Conservation (phyloP, 2,888 invertebrate species). For the Epinotia ramella region DNA sequence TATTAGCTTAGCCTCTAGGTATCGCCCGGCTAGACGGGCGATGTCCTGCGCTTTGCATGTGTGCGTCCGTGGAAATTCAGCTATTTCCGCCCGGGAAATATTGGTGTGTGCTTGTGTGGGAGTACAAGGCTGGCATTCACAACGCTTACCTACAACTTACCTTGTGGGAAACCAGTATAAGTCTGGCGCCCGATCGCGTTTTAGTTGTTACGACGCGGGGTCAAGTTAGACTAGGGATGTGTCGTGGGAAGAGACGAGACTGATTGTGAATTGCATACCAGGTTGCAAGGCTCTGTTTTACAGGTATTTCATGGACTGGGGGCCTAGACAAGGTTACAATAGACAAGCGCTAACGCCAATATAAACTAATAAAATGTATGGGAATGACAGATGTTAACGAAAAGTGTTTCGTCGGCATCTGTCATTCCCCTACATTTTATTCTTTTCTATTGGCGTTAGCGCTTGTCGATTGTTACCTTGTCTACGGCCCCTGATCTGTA, state of each 20-base stretch:
- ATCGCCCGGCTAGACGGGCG: slow-evolving; percentile 53
- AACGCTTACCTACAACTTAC: background rate
- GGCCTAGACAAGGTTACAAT: no score
- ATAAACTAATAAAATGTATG: no score
- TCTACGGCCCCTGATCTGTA: no score
- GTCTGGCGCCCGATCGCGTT: no score
- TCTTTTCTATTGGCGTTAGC: no score
- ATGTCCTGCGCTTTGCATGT: slow-evolving; percentile 50
- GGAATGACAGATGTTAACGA: no score
- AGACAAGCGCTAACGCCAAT: no score
- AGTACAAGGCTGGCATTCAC: background rate
- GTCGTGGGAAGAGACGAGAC: background rate
- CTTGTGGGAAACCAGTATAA: background rate
- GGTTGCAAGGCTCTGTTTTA: background rate
- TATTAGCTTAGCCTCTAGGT: slow-evolving; percentile 40
- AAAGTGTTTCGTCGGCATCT: no score
- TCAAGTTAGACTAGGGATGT: background rate
- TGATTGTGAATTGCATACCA: background rate
- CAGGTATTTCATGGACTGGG: background rate
- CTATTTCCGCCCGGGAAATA: slow-evolving; percentile 28
- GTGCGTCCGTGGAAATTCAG: slow-evolving; percentile 41
- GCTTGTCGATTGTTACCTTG: no score
- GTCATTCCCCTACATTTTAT: no score
- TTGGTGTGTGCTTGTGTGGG: background rate
- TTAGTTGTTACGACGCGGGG: background rate